Conservation (phyloP, 1,140 invertebrate species). For the Trachymyrmex cornetzi region DNA sequence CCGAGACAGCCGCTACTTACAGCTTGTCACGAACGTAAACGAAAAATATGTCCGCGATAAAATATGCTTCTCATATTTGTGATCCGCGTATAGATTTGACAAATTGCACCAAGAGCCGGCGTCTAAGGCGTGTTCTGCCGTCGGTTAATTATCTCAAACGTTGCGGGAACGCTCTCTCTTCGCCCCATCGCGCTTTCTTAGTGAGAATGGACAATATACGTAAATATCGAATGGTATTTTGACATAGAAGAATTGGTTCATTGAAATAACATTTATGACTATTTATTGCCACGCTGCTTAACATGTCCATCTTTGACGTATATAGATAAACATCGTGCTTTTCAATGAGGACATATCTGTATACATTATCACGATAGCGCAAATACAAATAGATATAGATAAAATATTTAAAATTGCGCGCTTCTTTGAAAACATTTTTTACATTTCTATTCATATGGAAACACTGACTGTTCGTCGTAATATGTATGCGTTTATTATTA, state of each 20-base stretch:
- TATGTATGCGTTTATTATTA: not conserved
- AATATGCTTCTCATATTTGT: conserved; percentile 2
- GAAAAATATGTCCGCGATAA: conserved; percentile 29
- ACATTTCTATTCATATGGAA: conserved; percentile 18
- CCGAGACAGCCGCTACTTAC: conserved; percentile 5
- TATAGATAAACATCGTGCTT: conserved; percentile 25
- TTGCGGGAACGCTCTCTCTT: conserved; percentile 10
- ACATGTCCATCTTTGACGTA: conserved; percentile 36
- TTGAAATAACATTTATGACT: conserved; percentile 44
- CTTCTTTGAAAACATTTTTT: conserved; percentile 19
- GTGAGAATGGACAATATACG: not conserved
- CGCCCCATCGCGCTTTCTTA: not conserved
- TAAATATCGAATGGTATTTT: not conserved
- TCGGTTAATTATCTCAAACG: conserved; percentile 48
- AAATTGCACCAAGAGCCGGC: conserved; percentile 32
- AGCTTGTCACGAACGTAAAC: conserved; percentile 47
- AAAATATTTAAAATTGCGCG: conserved; percentile 20
- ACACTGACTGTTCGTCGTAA: not conserved
- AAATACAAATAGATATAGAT: conserved; percentile 38
- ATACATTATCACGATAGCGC: conserved; percentile 31
- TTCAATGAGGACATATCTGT: conserved; percentile 45
- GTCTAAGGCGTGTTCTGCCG: not conserved
- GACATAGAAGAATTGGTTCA: conserved; percentile 15
- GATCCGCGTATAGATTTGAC: conserved; percentile 55
- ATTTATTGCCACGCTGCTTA: conserved; percentile 50